Conservation (phyloP, 2,888 invertebrate species). For the Aporophyla lueneburgensis region DNA sequence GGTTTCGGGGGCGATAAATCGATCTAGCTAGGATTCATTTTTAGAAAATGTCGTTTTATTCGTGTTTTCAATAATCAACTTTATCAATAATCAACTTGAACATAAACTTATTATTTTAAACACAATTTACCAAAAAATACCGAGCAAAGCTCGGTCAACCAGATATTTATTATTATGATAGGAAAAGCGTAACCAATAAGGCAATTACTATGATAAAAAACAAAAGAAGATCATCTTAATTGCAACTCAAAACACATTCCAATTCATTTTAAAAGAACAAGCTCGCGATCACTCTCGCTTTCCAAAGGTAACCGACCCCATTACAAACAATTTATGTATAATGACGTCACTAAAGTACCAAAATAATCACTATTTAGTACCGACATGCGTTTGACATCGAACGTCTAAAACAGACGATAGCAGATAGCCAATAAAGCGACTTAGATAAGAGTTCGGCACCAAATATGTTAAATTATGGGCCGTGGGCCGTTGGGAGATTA, state of each 20-base stretch:
- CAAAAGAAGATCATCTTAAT: neutral
- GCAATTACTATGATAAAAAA: too few relatives aligned
- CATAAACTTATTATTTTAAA: too few relatives aligned
- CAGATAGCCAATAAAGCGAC: conserved; percentile 59
- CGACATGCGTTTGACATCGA: conserved; percentile 45
- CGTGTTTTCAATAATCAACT: too few relatives aligned
- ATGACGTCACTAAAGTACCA: conserved; percentile 48
- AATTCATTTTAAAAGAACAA: neutral
- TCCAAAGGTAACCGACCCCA: conserved; percentile 36
- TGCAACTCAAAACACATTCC: conserved; percentile 20
- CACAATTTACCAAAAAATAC: too few relatives aligned
- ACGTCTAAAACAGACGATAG: conserved; percentile 42
- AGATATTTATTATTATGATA: too few relatives aligned
- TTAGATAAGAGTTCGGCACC: conserved; percentile 53
- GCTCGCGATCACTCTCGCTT: conserved; percentile 46
- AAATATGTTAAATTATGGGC: conserved; percentile 44
- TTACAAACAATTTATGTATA: conserved; percentile 46
- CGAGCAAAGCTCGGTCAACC: too few relatives aligned
- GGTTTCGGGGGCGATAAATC: too few relatives aligned
- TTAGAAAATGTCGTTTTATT: too few relatives aligned
- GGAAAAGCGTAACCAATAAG: too few relatives aligned
- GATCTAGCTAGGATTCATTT: too few relatives aligned
- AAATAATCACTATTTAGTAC: conserved; percentile 51
- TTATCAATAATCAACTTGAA: too few relatives aligned
- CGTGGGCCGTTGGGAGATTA: conserved; percentile 5